Percentiles rank a stretch among this genome's conserved stretches.
Evolutionary conservation across 1,140 invertebrate genomes (phyloP).

Genomic region (Archegozetes longisetosus): DNA sequence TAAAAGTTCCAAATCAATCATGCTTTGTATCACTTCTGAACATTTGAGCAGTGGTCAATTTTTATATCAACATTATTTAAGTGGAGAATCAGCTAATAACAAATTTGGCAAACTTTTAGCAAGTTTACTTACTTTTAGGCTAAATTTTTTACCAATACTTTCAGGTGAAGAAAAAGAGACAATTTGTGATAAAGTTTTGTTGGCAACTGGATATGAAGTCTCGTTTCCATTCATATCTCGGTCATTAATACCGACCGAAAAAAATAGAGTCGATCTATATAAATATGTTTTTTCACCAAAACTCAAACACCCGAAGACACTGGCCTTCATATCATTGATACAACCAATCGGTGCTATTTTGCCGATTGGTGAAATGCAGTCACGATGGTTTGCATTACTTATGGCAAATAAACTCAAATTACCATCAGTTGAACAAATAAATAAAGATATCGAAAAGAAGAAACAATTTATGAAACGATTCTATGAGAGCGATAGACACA

Average conservation of each 20-base stretch:
- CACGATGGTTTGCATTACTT: constrained; percentile 20
- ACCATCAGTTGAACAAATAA: constrained; percentile 19
- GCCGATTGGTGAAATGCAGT: constrained; percentile 34
- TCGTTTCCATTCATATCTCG: constrained; percentile 29
- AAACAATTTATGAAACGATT: constrained; percentile 22
- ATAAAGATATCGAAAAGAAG: constrained; percentile 5
- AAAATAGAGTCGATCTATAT: constrained; percentile 34
- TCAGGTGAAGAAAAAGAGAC: constrained; percentile 23
- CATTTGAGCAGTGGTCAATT: too few relatives aligned
- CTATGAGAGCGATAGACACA: constrained; percentile 25
- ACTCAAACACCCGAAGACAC: constrained; percentile 22
- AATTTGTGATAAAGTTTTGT: constrained; percentile 26
- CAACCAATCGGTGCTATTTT: constrained; percentile 36
- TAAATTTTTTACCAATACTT: constrained; percentile 13
- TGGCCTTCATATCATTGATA: constrained; percentile 36
- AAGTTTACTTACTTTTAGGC: neutral
- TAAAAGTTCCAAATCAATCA: too few relatives aligned
- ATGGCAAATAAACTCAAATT: constrained; percentile 17
- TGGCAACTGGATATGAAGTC: constrained; percentile 30
- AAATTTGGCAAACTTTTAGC: too few relatives aligned
- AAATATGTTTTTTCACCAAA: constrained; percentile 32
- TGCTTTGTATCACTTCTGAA: too few relatives aligned
- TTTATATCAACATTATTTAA: too few relatives aligned
- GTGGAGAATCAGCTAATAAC: too few relatives aligned
- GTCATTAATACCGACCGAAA: constrained; percentile 19